Evolutionary conservation across 1,140 invertebrate species (phyloP), one percentile per base, ranked within the genome.

Genomic region (Melipona quadrifasciata): DNA sequence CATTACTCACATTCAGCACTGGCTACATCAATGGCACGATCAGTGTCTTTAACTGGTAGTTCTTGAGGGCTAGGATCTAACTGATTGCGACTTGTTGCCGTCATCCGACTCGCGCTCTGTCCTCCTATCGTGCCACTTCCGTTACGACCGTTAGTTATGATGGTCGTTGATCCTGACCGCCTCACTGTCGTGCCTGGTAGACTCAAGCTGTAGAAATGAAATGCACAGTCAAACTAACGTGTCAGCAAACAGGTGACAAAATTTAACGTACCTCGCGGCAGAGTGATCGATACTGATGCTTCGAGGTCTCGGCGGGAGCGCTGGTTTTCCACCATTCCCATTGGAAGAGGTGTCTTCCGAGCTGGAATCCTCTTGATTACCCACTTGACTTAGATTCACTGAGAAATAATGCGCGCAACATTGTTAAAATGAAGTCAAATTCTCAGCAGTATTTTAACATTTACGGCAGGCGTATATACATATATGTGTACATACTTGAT

Each of bases 311-410:
- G 96, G 96, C 71, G 96, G 95, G 61, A 96, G 95, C 65, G 95
- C 94, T 19, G 96, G 96, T 90, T 96, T 96, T 82, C 93, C 94
- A 51, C 93, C 93, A 84, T 95, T 95, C 71, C 93, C 93, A 80
- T 95, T 94, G 68, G 95, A 94, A 34, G 93, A 95, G 47, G 94
- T 95, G 86, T 97, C 97, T 94, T 97, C 96, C 2, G 97, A 97
- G 90, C 97, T 97, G 58, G 97, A 97, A 93, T 97, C 97, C 92
- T 98, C 97, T 85, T 97, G 96, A 82, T 95, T 95, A 80, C 95
- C 96, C 67, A 96, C 95, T 91, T 96, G 95, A 89, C 96, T 96
- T 86, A 97, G 94, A 94, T 96, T 96, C 88, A 96, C 96, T 96
- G 91, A 4, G 88, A 91, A 79, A 84, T 21, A 68, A 84, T 39